These are phyloP conservation scores for Daphoenositta chrysoptera DNA, from an alignment of 2,113 vertebrate genomes.

Conservation along the genomic window DNA sequence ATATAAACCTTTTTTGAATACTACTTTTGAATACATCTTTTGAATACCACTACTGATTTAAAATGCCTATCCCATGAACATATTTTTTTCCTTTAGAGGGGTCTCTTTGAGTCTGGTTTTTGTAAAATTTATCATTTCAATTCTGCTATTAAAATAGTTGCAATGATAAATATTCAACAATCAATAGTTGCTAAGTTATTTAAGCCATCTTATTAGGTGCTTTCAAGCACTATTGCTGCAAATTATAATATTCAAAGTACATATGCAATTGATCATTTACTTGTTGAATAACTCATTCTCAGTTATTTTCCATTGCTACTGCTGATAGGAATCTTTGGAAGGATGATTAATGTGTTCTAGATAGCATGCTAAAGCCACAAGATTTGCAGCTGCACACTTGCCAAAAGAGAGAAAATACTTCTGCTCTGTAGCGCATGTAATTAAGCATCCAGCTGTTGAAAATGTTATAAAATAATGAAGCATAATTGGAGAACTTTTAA, in stretches of 20 bases:
- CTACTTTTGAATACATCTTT: background rate
- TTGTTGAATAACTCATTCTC: background rate
- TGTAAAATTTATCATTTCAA: background rate
- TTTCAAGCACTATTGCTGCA: background rate
- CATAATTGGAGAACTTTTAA: slow-evolving; percentile 46
- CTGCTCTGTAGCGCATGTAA: slow-evolving; percentile 34
- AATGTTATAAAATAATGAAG: slow-evolving; percentile 51
- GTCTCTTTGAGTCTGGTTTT: background rate
- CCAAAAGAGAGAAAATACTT: slow-evolving; percentile 38
- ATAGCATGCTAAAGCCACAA: slow-evolving; percentile 8
- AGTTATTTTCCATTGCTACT: background rate
- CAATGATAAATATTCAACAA: background rate
- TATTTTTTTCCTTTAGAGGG: background rate
- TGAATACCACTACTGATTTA: background rate
- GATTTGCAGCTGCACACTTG: slow-evolving; percentile 49
- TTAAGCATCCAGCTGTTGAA: slow-evolving; percentile 61
- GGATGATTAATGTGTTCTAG: slow-evolving; percentile 34
- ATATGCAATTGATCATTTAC: background rate
- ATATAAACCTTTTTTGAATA: background rate
- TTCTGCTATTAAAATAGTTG: background rate
- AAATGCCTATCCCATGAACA: background rate
- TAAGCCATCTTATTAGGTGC: background rate
- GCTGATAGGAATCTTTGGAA: background rate
- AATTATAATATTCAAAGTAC: background rate
- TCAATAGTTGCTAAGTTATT: background rate